Base-by-base conservation (phyloP, 2,888 invertebrate species). In the Sinhomidia bicolor region DNA sequence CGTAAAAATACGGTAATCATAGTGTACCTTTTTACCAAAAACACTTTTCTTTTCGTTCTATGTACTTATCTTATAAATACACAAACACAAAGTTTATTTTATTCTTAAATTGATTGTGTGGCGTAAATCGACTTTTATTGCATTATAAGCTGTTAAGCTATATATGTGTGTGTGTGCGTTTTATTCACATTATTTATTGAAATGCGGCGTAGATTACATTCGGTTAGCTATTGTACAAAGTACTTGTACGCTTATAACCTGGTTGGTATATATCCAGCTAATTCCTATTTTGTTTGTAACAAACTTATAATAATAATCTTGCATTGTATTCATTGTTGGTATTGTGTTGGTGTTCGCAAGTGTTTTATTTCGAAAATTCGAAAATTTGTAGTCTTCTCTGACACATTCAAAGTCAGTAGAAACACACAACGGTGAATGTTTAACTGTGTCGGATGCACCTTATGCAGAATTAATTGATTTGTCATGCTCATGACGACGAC, bases 401-500 rank as follows among this genome's bases (percentile, higher is more conserved):
- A 20, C 44, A 71, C 41, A 71, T 71, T 54, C 62, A 83, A 68
- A 83, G 82, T 54, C 68, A 54, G 71, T n/a, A n/a, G n/a, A n/a
- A n/a, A 71, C 23, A 47, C 9, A 44, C 71, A 71, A 36, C 76
- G 60, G 71, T 71, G 41, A 60, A 79, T 57, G 62, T 85, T 47
- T 85, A 79, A 79, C 79, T 86, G 86, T 80, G 86, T 86, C 86
- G 80, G 86, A 86, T 86, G 86, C 80, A 86, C 60, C 86, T 86
- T 80, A 86, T 80, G 80, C 80, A 74, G 29, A 74, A 44, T 51
- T 71, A 86, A 86, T 86, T 54, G 65, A 86, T 86, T 86, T 44
- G 80, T 60, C 29, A 86, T 86, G 86, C 86, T 86, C 85, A 79
- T n/a, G n/a, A n/a, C 60, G 79, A 41, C 57, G 60, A 51, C 60